Percentiles rank a stretch among this genome's conserved stretches.
These are phyloP conservation scores for Tympanoctomys barrerae DNA, from an alignment of 2,797 vertebrate genomes.

Conservation along the genomic window DNA sequence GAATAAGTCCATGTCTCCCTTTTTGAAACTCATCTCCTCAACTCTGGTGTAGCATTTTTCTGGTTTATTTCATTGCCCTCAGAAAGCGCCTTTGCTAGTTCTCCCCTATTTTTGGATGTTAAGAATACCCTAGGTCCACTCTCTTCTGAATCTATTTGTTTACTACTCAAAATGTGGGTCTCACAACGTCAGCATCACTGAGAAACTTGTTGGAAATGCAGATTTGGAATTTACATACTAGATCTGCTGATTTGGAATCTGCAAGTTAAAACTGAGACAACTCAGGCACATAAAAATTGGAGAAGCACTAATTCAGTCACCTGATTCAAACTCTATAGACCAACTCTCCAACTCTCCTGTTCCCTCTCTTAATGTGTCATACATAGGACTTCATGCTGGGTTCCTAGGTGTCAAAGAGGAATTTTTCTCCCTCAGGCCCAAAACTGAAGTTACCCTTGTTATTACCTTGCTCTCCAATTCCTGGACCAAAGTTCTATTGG, in stretches of 20 bases:
- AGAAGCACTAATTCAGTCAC: neutral
- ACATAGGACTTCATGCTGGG: neutral
- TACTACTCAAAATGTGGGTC: neutral
- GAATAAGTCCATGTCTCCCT: neutral
- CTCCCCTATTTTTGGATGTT: neutral
- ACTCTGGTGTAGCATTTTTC: neutral
- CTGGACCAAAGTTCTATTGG: neutral
- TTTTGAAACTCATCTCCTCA: neutral
- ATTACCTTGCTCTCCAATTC: neutral
- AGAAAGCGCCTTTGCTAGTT: neutral
- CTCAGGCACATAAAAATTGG: neutral
- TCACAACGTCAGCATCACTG: neutral
- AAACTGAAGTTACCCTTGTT: neutral
- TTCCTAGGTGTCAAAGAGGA: neutral
- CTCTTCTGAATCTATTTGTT: neutral
- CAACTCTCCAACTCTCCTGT: neutral
- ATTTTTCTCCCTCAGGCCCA: neutral
- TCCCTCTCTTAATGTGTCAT: neutral
- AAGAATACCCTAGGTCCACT: neutral
- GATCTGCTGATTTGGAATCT: neutral
- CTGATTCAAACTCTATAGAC: neutral
- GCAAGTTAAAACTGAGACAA: neutral
- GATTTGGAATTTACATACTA: neutral
- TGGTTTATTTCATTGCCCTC: neutral
- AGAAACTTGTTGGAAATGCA: neutral